A percentile compares a stretch with the other conserved stretches of the same genome.
Conservation (phyloP, 2,888 invertebrate genomes). For the Lepeophtheirus nordmannii region DNA sequence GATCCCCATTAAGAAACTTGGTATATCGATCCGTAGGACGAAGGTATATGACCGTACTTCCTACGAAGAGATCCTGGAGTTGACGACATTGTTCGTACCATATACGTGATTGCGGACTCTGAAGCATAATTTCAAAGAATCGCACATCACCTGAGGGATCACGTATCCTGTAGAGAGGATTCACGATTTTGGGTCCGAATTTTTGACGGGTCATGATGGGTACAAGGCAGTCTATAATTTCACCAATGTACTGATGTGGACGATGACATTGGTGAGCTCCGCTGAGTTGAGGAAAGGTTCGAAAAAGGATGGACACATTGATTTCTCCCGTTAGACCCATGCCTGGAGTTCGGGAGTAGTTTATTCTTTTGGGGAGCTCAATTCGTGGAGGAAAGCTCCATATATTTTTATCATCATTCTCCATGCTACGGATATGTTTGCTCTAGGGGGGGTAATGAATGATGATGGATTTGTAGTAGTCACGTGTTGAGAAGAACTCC, state of each 20-base stretch:
- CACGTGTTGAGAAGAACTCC: too few species aligned
- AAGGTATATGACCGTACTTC: background rate
- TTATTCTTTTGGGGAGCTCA: too few species aligned
- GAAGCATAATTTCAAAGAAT: background rate
- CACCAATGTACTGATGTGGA: background rate
- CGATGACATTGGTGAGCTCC: background rate
- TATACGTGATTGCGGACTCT: background rate
- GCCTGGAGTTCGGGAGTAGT: background rate
- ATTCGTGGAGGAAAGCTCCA: too few species aligned
- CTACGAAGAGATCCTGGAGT: background rate
- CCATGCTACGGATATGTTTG: too few species aligned
- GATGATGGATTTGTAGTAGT: too few species aligned
- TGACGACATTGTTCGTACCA: background rate
- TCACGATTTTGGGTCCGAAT: background rate
- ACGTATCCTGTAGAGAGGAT: background rate
- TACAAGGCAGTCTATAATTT: background rate
- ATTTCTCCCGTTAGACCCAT: background rate
- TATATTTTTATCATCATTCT: too few species aligned
- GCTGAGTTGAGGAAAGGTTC: background rate
- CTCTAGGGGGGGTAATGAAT: too few species aligned
- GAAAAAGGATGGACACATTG: background rate
- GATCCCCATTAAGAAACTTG: too few species aligned
- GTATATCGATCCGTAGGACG: background rate
- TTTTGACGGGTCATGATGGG: background rate
- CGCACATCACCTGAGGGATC: background rate